Percentiles rank a stretch among this genome's conserved stretches.
Conservation (phyloP, 2,888 invertebrate species). For the Brachypalpus laphriformis region DNA sequence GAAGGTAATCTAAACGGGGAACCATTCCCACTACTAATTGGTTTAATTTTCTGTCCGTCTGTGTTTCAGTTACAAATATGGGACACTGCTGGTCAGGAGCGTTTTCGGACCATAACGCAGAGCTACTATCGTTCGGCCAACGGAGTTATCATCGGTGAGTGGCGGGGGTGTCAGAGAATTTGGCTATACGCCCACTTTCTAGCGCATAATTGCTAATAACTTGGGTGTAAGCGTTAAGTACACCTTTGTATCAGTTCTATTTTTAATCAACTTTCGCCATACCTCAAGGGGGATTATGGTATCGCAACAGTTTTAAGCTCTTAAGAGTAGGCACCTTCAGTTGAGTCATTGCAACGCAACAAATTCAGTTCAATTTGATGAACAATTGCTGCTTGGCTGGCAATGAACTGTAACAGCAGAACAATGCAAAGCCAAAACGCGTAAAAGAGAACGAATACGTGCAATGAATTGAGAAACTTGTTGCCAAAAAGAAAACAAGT, state of each 20-base stretch:
- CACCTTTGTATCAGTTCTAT: constrained; percentile 45
- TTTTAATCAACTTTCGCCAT: constrained; percentile 41
- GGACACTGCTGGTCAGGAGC: constrained; percentile 98
- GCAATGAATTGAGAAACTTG: constrained; percentile 10
- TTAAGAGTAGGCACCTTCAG: not conserved
- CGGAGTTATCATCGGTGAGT: constrained; percentile 94
- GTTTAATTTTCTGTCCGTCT: not conserved
- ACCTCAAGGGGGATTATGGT: not conserved
- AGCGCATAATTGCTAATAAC: constrained; percentile 9
- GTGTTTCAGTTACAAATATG: constrained; percentile 90
- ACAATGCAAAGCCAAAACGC: not conserved
- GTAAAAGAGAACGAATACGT: constrained; percentile 2
- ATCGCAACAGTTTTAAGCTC: constrained; percentile 16
- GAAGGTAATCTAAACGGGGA: constrained; percentile 87
- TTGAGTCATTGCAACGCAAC: no score
- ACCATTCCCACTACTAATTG: not conserved
- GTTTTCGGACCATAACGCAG: constrained; percentile 98
- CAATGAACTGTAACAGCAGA: constrained; percentile 11
- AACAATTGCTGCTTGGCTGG: constrained; percentile 23
- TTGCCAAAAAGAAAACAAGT: constrained; percentile 12
- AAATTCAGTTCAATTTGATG: not conserved
- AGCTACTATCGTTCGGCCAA: constrained; percentile 98
- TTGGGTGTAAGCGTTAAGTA: not conserved
- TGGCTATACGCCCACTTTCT: constrained; percentile 16
- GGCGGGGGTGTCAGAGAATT: not conserved